Percentiles rank a stretch among this genome's conserved stretches.
Conservation (phyloP, 1,140 invertebrate species). For the Psix sp. region DNA sequence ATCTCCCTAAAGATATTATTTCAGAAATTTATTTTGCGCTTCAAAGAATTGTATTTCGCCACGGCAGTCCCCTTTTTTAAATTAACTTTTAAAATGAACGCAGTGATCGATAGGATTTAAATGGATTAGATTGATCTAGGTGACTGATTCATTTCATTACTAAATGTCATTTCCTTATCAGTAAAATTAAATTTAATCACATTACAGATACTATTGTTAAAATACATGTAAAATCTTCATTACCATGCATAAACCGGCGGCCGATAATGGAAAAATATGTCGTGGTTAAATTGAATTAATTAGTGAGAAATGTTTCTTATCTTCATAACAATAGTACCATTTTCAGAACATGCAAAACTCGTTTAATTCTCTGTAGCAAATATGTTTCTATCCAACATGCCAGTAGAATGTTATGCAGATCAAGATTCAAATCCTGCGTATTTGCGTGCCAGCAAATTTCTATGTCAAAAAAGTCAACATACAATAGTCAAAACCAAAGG, state of each 20-base stretch:
- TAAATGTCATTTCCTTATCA: too few species aligned
- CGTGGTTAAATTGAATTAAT: slow-evolving; percentile 15
- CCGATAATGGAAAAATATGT: slow-evolving; percentile 9
- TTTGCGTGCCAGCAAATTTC: slow-evolving; percentile 20
- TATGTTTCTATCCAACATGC: slow-evolving; percentile 7
- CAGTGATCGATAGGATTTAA: too few species aligned
- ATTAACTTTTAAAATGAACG: too few species aligned
- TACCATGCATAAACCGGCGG: too few species aligned
- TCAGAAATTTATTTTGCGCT: slow-evolving; percentile 45
- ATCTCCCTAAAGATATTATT: slow-evolving; percentile 43
- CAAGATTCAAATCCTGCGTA: slow-evolving; percentile 20
- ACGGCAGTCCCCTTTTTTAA: too few species aligned
- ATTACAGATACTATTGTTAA: too few species aligned
- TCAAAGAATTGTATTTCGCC: slow-evolving; percentile 21
- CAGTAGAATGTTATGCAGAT: slow-evolving; percentile 5
- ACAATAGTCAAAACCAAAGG: slow-evolving; percentile 7
- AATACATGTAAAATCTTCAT: too few species aligned
- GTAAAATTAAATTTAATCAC: too few species aligned
- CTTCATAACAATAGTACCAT: background rate
- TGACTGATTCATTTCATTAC: too few species aligned
- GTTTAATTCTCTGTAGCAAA: slow-evolving; percentile 23
- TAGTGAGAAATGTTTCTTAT: slow-evolving; percentile 18
- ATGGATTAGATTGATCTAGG: too few species aligned
- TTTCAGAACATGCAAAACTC: slow-evolving; percentile 35
- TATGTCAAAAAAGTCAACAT: slow-evolving; percentile 10